Conservation (phyloP, 2,888 invertebrate genomes). For the Drosophila paracracens region DNA sequence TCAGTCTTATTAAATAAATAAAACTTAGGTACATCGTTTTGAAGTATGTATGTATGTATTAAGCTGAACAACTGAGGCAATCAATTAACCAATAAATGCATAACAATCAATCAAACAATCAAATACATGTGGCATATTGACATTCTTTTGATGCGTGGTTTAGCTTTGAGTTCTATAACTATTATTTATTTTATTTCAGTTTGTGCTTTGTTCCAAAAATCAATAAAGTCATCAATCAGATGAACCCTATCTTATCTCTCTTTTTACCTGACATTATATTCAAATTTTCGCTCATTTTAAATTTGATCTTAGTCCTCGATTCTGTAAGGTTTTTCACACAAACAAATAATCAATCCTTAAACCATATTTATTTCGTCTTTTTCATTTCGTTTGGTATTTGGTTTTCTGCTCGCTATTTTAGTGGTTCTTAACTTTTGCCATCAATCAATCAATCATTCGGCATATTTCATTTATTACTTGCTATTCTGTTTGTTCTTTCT, state of each 20-base stretch:
- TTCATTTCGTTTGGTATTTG: not conserved
- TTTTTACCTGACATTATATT: not conserved
- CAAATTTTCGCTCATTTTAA: not conserved
- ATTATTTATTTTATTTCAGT: not conserved
- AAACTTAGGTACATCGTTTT: slow-evolving; percentile 76
- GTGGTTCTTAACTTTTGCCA: not conserved
- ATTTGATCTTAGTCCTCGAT: not conserved
- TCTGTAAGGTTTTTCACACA: not conserved
- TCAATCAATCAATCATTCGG: slow-evolving; percentile 5
- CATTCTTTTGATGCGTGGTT: slow-evolving; percentile 10
- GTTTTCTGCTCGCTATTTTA: not conserved
- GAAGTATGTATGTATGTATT: slow-evolving; percentile 10
- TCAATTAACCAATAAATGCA: slow-evolving; percentile 34
- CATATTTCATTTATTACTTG: slow-evolving; percentile 17
- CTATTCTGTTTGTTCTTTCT: slow-evolving; percentile 3
- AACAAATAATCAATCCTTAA: not conserved
- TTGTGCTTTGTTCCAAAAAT: not conserved
- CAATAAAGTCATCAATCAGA: slow-evolving; percentile 21
- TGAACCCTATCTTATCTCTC: not conserved
- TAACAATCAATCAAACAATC: slow-evolving; percentile 19
- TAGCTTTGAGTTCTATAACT: slow-evolving; percentile 4
- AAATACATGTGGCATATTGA: not conserved
- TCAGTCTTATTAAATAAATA: slow-evolving; percentile 83
- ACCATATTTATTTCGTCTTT: not conserved
- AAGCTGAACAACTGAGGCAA: slow-evolving; percentile 30